A percentile compares a stretch with the other conserved stretches of the same genome.
These are phyloP conservation scores for Pelecanus crispus DNA, from an alignment of 2,113 vertebrate genomes.

Conservation along the genomic window DNA sequence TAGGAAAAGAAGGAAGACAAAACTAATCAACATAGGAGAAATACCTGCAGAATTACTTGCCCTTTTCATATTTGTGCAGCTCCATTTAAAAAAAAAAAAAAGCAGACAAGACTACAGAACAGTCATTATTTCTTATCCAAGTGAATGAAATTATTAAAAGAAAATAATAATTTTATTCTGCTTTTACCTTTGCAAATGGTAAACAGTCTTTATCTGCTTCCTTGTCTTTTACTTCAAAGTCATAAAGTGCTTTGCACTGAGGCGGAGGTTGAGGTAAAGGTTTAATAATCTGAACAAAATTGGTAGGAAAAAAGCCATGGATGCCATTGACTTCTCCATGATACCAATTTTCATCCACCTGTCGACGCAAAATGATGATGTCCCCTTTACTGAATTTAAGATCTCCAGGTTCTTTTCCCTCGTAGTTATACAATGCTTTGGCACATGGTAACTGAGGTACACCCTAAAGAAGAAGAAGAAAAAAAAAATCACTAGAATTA, in stretches of 20 bases:
- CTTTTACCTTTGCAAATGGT: constrained; percentile 92
- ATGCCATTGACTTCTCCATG: constrained; percentile 94
- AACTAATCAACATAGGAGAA: not conserved
- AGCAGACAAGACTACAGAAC: not conserved
- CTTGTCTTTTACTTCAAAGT: constrained; percentile 99
- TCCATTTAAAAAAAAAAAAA: not conserved
- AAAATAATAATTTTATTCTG: not conserved
- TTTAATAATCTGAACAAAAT: constrained; percentile 97
- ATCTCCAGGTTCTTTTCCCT: constrained; percentile 96
- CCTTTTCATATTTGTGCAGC: not conserved
- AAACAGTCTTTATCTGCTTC: constrained; percentile 99
- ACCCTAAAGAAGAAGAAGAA: constrained; percentile 69
- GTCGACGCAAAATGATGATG: constrained; percentile 93
- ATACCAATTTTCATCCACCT: constrained; percentile 99
- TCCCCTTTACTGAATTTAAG: constrained; percentile 98
- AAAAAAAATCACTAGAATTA: not conserved
- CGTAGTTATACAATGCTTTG: constrained; percentile 98
- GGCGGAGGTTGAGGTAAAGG: constrained; percentile 95
- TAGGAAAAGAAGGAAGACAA: not conserved
- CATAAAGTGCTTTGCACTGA: constrained; percentile 98
- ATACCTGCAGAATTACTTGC: not conserved
- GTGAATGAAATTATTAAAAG: not conserved
- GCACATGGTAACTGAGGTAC: constrained; percentile 96
- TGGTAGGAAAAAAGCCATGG: constrained; percentile 98
- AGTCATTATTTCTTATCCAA: not conserved